These are phyloP conservation scores for Marmota flaviventris DNA, from an alignment of 2,113 vertebrate species.

Conservation along the genomic window DNA sequence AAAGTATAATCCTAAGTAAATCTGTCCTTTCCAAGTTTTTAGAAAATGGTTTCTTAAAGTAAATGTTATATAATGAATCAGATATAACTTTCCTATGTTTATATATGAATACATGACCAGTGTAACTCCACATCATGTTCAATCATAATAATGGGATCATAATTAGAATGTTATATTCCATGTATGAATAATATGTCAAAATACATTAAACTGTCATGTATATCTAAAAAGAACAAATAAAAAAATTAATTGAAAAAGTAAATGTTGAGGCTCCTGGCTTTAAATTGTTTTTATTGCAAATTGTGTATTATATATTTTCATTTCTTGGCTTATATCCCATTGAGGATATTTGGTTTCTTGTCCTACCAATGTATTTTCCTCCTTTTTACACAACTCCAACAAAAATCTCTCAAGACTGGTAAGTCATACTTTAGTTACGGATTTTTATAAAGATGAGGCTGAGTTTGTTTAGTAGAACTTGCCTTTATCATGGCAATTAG, in stretches of 20 bases:
- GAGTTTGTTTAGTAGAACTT: slow-evolving; percentile 38
- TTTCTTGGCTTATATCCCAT: slow-evolving; percentile 17
- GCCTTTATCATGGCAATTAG: slow-evolving; percentile 36
- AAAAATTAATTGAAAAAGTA: too few species aligned
- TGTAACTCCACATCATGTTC: too few species aligned
- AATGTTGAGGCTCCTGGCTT: slow-evolving; percentile 1
- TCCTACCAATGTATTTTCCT: background rate
- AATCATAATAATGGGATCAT: too few species aligned
- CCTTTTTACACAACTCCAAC: background rate
- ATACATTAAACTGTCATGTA: too few species aligned
- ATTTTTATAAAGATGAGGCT: slow-evolving; percentile 29
- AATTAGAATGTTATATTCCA: too few species aligned
- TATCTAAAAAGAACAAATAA: too few species aligned
- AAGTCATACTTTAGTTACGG: background rate
- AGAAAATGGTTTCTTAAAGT: slow-evolving; percentile 16
- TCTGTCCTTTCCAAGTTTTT: background rate
- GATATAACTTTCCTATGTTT: too few species aligned
- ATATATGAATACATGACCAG: too few species aligned
- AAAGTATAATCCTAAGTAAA: background rate
- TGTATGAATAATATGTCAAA: too few species aligned
- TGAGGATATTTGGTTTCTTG: background rate
- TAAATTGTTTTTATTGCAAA: background rate
- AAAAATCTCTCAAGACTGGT: slow-evolving; percentile 10
- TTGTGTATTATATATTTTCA: background rate
- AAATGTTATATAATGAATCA: background rate